phyloP scores from a whole-genome alignment of 2,888 invertebrate species.

The Andricus curvator region DNA sequence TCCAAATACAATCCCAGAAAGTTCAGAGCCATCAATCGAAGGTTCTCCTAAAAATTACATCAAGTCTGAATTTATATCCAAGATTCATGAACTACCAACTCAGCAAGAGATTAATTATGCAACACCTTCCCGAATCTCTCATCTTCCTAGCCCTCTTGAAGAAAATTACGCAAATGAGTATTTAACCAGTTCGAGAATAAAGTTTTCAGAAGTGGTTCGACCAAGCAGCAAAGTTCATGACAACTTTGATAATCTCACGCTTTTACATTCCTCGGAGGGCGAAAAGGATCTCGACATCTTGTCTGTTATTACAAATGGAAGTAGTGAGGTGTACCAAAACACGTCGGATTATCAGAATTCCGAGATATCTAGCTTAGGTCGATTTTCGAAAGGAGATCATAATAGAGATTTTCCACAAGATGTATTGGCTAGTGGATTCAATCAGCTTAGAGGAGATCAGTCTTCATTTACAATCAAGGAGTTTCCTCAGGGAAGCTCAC shows the following conservation, averaged over 20 bases:
- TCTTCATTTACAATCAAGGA: conserved; percentile 23
- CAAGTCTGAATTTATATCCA: not conserved
- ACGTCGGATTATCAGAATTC: not conserved
- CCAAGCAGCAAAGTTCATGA: not conserved
- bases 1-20: not conserved
- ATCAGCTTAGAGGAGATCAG: conserved; percentile 4
- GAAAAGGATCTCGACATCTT: not conserved
- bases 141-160: not conserved
- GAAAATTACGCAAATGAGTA: conserved; percentile 14
- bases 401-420: conserved; percentile 7
- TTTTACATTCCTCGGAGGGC: not conserved
- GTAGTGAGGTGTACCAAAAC: not conserved
- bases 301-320: not conserved
- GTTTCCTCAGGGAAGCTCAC: conserved; percentile 6
- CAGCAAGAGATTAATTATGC: conserved; percentile 6
- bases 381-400: not conserved
- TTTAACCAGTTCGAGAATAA: not conserved
- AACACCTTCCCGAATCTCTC: not conserved
- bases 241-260: not conserved
- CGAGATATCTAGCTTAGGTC: not conserved
- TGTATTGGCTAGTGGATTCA: not conserved
- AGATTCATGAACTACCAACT: not conserved
- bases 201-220: conserved; percentile 5
- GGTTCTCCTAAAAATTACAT: not conserved
- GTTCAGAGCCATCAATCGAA: not conserved